Base-by-base conservation (phyloP, 1,140 invertebrate species). In the Drosophila ercepeae region DNA sequence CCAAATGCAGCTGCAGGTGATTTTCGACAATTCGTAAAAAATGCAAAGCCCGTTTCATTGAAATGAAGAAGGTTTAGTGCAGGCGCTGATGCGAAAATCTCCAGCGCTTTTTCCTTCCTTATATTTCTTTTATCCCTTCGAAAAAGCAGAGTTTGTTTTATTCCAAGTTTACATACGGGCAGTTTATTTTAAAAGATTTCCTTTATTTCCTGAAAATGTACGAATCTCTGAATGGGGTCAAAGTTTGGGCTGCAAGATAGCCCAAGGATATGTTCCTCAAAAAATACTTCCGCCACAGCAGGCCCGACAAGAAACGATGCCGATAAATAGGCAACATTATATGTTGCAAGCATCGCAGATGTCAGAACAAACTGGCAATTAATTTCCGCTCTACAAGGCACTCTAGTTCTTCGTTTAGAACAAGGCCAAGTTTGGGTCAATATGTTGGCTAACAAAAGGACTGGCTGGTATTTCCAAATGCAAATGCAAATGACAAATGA, bases 1-100 rank as follows among this genome's bases (percentile, higher is more conserved):
- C 19, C 58, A 48, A 63, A 73, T 64, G 46, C 81, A 84, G 76
- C 81, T 86, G 81, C 76, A 84, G 81, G 81, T 84, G 81, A 84
- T 76, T 76, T 73, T 69, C 63, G 60, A 21, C 52, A 63, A 70
- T 54, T 73, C 42, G 39, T 64, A 73, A 73, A 75, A 84, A 71
- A 73, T 74, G 70, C 69, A 74, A 64, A 74, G 51, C 69, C 53
- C 49, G 68, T 44, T 63, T 23, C 58, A 63, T 49, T 63, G 50
- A 73, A 64, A 73, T 55, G 70, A 54, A 72, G 65, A 61, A 53
- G 63, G 63, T 53, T 67, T 67, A 67, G 63, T 65, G 39, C 46
- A 60, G 8, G 36, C 21, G 27, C 19, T 6, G 39, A 16, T 9
- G 36, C 6, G 59, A 25, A 52, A 45, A 25, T 13, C n/a, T 46